phyloP scores from a whole-genome alignment of 2,113 vertebrate species.

The Lontra canadensis region DNA sequence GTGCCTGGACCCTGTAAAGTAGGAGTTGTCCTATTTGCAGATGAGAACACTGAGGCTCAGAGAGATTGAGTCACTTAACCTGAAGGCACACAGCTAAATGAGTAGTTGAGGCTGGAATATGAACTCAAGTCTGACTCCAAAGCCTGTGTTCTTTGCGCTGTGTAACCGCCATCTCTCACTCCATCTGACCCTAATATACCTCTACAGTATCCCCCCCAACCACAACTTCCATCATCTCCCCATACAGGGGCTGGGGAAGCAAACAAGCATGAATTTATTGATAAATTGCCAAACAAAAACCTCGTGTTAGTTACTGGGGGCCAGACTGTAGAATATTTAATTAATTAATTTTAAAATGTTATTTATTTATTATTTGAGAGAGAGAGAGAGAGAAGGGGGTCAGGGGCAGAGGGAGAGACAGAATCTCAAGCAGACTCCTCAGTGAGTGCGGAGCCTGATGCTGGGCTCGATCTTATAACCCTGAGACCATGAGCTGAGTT shows the following conservation, averaged over 20 bases:
- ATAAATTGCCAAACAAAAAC: not conserved
- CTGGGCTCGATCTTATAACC: not conserved
- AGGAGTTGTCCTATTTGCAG: not conserved
- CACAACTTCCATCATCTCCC: not conserved
- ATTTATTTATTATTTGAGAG: not conserved
- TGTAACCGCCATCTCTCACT: not conserved
- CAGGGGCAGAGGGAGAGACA: not conserved
- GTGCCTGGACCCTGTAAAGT: not conserved
- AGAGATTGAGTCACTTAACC: not conserved
- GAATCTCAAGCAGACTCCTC: not conserved
- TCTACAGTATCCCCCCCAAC: not conserved
- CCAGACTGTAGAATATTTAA: not conserved
- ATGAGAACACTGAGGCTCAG: constrained; percentile 22
- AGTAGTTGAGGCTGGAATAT: not conserved
- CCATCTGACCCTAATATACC: not conserved
- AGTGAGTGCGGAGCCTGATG: not conserved
- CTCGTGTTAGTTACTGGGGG: not conserved
- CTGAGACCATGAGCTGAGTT: not conserved
- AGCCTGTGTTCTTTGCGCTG: not conserved
- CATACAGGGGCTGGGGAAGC: not conserved
- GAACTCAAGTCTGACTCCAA: not conserved
- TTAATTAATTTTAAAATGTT: not conserved
- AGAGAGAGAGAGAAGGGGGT: not conserved
- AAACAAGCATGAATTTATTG: not conserved
- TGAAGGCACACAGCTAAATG: constrained; percentile 17